Conservation (phyloP, 1,140 invertebrate genomes). For the Pseudomyrmex cubaensis region DNA sequence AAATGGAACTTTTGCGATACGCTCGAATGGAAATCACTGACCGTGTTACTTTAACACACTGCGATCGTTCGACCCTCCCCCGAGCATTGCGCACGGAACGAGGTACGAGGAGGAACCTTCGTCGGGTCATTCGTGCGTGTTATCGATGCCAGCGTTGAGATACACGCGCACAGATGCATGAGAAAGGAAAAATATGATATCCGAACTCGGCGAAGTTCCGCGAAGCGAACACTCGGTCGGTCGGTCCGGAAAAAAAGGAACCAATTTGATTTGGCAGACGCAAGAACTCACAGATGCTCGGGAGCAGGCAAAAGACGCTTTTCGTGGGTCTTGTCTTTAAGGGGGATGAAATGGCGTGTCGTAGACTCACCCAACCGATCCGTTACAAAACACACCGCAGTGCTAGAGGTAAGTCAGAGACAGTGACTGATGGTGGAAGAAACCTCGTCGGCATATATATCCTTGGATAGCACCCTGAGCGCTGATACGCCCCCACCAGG, state of each 20-base stretch:
- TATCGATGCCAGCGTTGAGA: slow-evolving; percentile 36
- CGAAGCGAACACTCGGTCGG: slow-evolving; percentile 22
- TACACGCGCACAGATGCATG: slow-evolving; percentile 47
- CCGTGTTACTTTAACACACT: slow-evolving; percentile 36
- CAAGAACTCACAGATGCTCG: slow-evolving; percentile 23
- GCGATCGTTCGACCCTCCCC: background rate
- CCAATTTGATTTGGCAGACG: slow-evolving; percentile 11
- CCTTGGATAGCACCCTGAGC: slow-evolving; percentile 76
- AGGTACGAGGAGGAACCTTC: slow-evolving; percentile 21
- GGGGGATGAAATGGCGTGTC: slow-evolving; percentile 52
- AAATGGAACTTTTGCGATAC: slow-evolving; percentile 26
- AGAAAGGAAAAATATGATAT: slow-evolving; percentile 50
- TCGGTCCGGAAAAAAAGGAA: slow-evolving; percentile 15
- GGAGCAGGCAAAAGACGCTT: slow-evolving; percentile 27
- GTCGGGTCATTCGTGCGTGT: slow-evolving; percentile 50
- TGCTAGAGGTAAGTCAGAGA: slow-evolving; percentile 77
- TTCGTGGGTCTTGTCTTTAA: slow-evolving; percentile 1
- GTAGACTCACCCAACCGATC: slow-evolving; percentile 80
- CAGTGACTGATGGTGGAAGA: slow-evolving; percentile 82
- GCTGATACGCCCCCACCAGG: slow-evolving; percentile 69
- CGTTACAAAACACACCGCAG: slow-evolving; percentile 74
- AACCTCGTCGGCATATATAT: slow-evolving; percentile 82
- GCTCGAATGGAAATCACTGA: slow-evolving; percentile 43
- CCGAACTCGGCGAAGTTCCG: background rate
- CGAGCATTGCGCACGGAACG: slow-evolving; percentile 2